A percentile compares a stretch with the other conserved stretches of the same genome.
These are phyloP conservation scores for Morpho deidamia DNA, from an alignment of 2,888 invertebrate genomes.

Conservation along the genomic window DNA sequence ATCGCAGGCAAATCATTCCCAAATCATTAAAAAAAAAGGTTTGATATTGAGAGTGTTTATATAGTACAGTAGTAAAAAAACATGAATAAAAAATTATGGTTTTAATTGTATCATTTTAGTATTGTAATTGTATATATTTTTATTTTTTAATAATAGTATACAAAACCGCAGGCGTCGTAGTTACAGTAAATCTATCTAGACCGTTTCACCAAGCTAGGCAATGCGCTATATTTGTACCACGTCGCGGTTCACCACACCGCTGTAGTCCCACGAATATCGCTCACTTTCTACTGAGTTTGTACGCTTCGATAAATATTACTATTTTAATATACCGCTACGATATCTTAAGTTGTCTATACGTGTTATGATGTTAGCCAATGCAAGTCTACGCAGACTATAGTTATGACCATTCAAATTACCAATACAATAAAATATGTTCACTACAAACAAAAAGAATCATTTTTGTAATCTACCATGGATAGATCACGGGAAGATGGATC, in stretches of 20 bases:
- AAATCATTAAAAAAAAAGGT: not conserved
- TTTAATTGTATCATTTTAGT: no score
- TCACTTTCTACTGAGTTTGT: constrained; percentile 27
- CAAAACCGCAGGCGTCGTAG: constrained; percentile 1
- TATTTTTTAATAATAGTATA: not conserved
- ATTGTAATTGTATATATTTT: no score
- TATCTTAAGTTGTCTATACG: not conserved
- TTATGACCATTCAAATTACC: no score
- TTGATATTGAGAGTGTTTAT: not conserved
- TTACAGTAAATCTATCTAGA: constrained; percentile 11
- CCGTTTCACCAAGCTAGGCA: constrained; percentile 17
- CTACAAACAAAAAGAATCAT: no score
- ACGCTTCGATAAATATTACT: constrained; percentile 22
- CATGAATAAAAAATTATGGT: not conserved
- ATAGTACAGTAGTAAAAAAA: no score
- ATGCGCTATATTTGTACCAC: constrained; percentile 20
- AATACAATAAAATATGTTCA: no score
- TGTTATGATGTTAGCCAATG: no score
- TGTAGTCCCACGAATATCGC: constrained; percentile 37
- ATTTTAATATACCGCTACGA: constrained; percentile 5
- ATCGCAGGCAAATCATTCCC: no score
- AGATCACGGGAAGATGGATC: no score
- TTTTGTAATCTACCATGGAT: no score
- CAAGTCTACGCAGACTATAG: no score
- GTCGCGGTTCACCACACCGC: constrained; percentile 32